These are phyloP conservation scores for Hyles lineata DNA, from an alignment of 2,888 invertebrate genomes.

Conservation along the genomic window DNA sequence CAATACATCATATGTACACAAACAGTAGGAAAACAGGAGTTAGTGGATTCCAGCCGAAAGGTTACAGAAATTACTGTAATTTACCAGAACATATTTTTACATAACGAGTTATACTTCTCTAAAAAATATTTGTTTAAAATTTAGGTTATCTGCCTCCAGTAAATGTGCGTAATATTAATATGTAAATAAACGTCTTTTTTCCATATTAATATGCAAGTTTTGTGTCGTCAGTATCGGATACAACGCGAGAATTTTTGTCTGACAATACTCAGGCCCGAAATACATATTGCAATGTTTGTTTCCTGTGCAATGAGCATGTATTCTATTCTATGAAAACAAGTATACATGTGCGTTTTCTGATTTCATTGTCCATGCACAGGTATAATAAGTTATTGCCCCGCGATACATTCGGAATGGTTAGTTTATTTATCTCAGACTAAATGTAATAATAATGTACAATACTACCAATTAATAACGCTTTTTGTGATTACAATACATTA, in stretches of 20 bases:
- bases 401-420: conserved; percentile 45
- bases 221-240: no score
- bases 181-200: no score
- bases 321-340: not conserved
- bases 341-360: not conserved
- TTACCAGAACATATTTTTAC: not conserved
- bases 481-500: conserved; percentile 29
- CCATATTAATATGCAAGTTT: no score
- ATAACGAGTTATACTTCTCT: no score
- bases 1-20: not conserved
- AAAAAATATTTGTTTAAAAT: no score
- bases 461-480: conserved; percentile 29
- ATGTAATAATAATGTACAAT: conserved; percentile 45
- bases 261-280: no score
- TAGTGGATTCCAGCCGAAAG: not conserved
- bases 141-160: no score
- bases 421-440: conserved; percentile 58
- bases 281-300: no score
- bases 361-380: not conserved
- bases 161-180: no score
- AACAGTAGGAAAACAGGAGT: not conserved
- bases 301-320: no score
- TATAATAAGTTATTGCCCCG: not conserved
- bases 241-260: no score
- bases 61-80: not conserved